These are phyloP conservation scores for Rhynchopsitta pachyrhyncha DNA, from an alignment of 2,113 vertebrate species.

Conservation along the genomic window DNA sequence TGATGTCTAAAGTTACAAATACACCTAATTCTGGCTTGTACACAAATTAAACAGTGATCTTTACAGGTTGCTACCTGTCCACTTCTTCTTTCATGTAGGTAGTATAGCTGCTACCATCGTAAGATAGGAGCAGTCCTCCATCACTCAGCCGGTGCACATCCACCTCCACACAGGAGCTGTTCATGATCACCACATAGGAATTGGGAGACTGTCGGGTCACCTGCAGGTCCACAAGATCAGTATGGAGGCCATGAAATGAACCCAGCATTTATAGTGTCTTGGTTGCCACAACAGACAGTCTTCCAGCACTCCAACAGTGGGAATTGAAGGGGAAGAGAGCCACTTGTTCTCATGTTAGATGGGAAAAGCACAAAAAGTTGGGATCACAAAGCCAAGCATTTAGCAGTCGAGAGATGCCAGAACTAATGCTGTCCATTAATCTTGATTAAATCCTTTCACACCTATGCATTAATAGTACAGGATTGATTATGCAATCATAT, in stretches of 20 bases:
- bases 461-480: not conserved
- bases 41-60: not conserved
- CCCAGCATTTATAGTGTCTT: fast-evolving
- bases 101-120: conserved; percentile 98
- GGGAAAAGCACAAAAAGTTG: not conserved
- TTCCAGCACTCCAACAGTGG: not conserved
- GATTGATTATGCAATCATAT: not conserved
- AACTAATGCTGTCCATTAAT: not conserved
- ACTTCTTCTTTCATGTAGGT: conserved; percentile 99
- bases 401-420: not conserved
- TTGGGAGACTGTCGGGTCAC: conserved; percentile 97
- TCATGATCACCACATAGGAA: conserved; percentile 98
- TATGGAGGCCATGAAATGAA: not conserved
- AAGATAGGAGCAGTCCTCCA: conserved; percentile 92
- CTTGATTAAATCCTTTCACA: not conserved
- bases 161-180: conserved; percentile 87
- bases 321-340: not conserved
- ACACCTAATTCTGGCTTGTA: not conserved
- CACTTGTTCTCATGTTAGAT: not conserved
- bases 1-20: not conserved
- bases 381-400: not conserved
- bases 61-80: conserved; percentile 80
- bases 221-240: conserved; percentile 28
- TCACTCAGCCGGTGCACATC: conserved; percentile 96
- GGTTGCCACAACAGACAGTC: not conserved